Evolutionary conservation across 2,888 invertebrate genomes (phyloP).

Genomic region (Sturmia bella): DNA sequence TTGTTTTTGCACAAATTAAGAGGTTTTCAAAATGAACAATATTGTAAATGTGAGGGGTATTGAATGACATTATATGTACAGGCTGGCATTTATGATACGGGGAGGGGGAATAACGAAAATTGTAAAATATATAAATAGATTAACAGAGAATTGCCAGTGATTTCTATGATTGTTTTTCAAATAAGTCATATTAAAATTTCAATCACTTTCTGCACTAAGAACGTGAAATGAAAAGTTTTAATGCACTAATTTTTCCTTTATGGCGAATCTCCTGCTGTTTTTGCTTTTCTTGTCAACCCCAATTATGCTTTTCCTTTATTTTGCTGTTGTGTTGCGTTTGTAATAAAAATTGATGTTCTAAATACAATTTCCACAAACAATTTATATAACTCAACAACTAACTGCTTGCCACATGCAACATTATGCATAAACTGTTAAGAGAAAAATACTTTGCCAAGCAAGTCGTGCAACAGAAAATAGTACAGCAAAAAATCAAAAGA

Average conservation of each 20-base stretch:
- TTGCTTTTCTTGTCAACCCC: slow-evolving; percentile 8
- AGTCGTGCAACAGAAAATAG: slow-evolving; percentile 15
- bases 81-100: too few relatives aligned
- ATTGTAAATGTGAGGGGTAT: background rate
- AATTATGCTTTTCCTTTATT: slow-evolving; percentile 15
- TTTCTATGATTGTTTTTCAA: too few relatives aligned
- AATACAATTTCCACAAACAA: slow-evolving; percentile 66
- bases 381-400: slow-evolving; percentile 61
- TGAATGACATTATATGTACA: background rate
- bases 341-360: slow-evolving; percentile 56
- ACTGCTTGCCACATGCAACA: slow-evolving; percentile 47
- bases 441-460: too few relatives aligned
- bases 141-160: too few relatives aligned
- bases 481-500: slow-evolving; percentile 28
- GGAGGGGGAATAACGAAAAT: too few relatives aligned
- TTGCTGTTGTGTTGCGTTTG: background rate
- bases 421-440: slow-evolving; percentile 40
- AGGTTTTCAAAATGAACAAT: background rate
- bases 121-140: too few relatives aligned
- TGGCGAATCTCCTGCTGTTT: slow-evolving; percentile 8
- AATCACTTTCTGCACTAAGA: background rate
- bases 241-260: slow-evolving; percentile 26
- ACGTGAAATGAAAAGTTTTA: background rate
- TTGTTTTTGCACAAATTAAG: slow-evolving; percentile 41
- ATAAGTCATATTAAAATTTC: background rate